These are phyloP conservation scores for Phaedon cochleariae DNA, from an alignment of 2,888 invertebrate species.

Conservation along the genomic window DNA sequence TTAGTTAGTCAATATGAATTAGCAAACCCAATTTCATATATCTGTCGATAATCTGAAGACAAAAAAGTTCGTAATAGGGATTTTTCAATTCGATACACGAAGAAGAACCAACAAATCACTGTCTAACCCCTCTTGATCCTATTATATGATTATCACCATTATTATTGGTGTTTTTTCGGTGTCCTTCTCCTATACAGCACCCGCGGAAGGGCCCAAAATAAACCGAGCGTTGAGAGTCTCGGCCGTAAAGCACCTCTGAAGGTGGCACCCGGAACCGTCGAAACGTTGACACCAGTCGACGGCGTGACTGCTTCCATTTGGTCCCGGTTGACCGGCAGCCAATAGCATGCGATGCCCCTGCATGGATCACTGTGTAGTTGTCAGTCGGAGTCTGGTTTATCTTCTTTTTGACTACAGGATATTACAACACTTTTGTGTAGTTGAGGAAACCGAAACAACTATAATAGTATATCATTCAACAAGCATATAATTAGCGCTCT, in stretches of 20 bases:
- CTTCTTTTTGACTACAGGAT: no score
- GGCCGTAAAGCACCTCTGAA: slow-evolving; percentile 63
- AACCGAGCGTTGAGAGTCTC: slow-evolving; percentile 58
- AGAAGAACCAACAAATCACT: slow-evolving; percentile 7
- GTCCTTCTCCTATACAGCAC: slow-evolving; percentile 86
- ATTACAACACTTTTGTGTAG: no score
- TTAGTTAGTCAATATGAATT: no score
- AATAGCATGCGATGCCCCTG: slow-evolving; percentile 54
- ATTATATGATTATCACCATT: slow-evolving; percentile 27
- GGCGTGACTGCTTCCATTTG: slow-evolving; percentile 36
- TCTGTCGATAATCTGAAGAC: no score
- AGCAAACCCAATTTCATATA: no score
- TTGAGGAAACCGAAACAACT: no score
- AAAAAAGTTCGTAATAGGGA: no score
- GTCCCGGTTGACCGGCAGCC: slow-evolving; percentile 59
- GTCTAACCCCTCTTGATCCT: slow-evolving; percentile 17
- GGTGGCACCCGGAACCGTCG: slow-evolving; percentile 56
- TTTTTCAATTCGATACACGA: no score
- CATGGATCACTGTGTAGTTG: slow-evolving; percentile 13
- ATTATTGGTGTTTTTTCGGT: slow-evolving; percentile 67
- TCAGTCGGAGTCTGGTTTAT: slow-evolving; percentile 5
- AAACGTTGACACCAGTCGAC: slow-evolving; percentile 27
- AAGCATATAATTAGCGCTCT: no score
- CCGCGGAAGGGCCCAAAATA: slow-evolving; percentile 75
- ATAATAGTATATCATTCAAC: no score